Base-by-base conservation (phyloP, 2,113 vertebrate genomes). In the Pomatostomus ruficeps region DNA sequence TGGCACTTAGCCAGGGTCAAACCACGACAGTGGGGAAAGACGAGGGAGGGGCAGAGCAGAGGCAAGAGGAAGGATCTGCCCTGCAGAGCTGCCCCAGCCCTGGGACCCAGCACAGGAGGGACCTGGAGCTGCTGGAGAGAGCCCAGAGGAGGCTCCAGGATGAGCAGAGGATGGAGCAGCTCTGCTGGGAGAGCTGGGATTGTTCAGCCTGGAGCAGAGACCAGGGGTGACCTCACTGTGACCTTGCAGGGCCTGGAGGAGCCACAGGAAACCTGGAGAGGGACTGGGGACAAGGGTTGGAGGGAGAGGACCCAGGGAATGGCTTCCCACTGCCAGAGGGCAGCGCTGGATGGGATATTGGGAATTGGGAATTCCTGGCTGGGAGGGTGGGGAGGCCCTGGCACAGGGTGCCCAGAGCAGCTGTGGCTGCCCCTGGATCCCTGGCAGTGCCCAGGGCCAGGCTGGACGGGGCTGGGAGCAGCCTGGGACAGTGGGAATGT, bases 251-350 rank as follows among this genome's bases (percentile, higher is more conserved):
- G 13, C 24, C 40, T 40, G 24, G 55, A 6, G 40, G 65, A 7
- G 13, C 29, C 2, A 0, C 55, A 62, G 12, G 20, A 62, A n/a
- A 46, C 0, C 5, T 15, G 38, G 23, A 71, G 63, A 86, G 33
- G 6, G 13, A 40, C 4, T n/a, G n/a, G n/a, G n/a, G n/a, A n/a
- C 21, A 49, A 2, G 26, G 33, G 22, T 0, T 36, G 24, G 35
- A 48, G 40, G 12, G 49, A 5, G 28, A 40, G 67, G 23, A 16
- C 25, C 12, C 21, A 33, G 73, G 28, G 46, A 55, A 55, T 55
- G n/a, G 57, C 11, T 38, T 35, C 20, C 12, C 19, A 62, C 1
- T 42, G 71, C 12, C 51, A 43, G 7, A 61, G 38, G 28, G 35
- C 24, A 74, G 59, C 42, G 10, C 0, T 11, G 3, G 46, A 12